phyloP scores from a whole-genome alignment of 2,797 vertebrate genomes.

The Mus minutoides region DNA sequence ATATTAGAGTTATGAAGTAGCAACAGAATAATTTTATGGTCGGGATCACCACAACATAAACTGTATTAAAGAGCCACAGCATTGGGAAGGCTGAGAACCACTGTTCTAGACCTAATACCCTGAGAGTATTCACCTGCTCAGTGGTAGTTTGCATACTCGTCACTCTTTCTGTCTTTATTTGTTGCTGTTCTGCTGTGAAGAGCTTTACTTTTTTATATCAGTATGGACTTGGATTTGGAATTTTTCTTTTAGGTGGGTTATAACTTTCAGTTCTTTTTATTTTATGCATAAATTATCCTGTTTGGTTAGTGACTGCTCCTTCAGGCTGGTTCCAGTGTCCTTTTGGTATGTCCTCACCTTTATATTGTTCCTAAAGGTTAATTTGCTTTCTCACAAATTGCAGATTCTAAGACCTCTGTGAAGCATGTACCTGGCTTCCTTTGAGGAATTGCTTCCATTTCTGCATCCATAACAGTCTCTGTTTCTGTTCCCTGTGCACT shows the following conservation, averaged over 20 bases:
- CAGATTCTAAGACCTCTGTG: not conserved
- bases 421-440: not conserved
- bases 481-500: slow-evolving; percentile 27
- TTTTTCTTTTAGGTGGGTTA: slow-evolving; percentile 43
- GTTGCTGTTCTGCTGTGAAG: not conserved
- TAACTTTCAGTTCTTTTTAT: slow-evolving; percentile 22
- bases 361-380: not conserved
- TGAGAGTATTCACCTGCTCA: not conserved
- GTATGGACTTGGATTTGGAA: not conserved
- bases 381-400: not conserved
- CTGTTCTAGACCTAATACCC: not conserved
- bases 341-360: not conserved
- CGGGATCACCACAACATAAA: not conserved
- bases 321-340: not conserved
- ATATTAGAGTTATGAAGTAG: not conserved
- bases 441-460: not conserved
- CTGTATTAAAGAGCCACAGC: not conserved
- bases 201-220: slow-evolving; percentile 43
- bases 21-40: not conserved
- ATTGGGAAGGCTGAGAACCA: not conserved
- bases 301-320: not conserved
- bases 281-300: not conserved
- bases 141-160: not conserved
- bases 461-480: not conserved
- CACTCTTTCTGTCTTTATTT: not conserved